phyloP scores from a whole-genome alignment of 2,797 vertebrate genomes.

The Tapera naevia region DNA sequence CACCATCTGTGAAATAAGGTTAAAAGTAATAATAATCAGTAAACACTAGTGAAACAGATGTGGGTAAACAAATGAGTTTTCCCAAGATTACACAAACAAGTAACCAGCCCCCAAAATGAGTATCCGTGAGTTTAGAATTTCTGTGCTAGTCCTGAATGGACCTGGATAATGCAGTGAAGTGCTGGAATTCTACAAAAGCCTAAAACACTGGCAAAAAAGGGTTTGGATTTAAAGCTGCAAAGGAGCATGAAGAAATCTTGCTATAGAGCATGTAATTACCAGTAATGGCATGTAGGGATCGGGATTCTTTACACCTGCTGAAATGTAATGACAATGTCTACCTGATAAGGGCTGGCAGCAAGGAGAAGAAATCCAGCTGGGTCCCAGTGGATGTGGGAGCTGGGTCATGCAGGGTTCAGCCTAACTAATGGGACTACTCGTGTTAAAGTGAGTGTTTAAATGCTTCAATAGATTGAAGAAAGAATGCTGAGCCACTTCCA shows the following conservation, averaged over 20 bases:
- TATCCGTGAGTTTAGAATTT: background rate
- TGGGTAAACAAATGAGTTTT: background rate
- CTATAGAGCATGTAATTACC: background rate
- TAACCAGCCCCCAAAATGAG: background rate
- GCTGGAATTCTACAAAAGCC: background rate
- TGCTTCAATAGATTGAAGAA: background rate
- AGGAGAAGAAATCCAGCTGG: background rate
- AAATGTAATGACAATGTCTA: background rate
- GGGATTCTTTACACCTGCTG: background rate
- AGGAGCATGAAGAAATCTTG: background rate
- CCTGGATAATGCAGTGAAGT: background rate
- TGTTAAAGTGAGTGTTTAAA: background rate
- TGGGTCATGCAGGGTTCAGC: background rate
- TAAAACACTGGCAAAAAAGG: background rate
- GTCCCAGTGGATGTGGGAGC: background rate
- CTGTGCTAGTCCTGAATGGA: background rate
- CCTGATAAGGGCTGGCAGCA: rapidly evolving
- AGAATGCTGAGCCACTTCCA: background rate
- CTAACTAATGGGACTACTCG: background rate
- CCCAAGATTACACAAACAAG: background rate
- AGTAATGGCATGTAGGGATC: background rate
- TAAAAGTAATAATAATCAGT: background rate
- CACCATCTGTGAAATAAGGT: background rate
- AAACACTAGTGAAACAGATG: background rate
- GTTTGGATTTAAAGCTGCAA: background rate